Evolutionary conservation across 1,140 invertebrate genomes (phyloP), one percentile per base, ranked within the genome.

Genomic region (Aphelinus atriplicis): DNA sequence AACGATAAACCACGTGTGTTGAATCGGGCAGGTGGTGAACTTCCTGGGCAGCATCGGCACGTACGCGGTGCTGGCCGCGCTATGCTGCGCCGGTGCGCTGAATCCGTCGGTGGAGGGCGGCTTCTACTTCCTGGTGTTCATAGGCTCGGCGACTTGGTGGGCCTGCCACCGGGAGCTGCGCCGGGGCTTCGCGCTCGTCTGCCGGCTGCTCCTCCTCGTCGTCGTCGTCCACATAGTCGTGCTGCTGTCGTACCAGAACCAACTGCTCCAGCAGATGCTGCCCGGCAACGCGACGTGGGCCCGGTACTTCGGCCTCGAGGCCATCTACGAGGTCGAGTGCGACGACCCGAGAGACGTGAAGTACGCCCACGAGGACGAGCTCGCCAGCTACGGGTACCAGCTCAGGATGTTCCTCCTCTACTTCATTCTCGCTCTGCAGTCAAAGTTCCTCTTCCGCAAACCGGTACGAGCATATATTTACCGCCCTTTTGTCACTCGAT

Each of bases 81-180:
- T 96, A 70, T 96, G 95, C 85, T 90, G 94, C 77, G 92, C 93
- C 26, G 94, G 94, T 0, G 91, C 94, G 60, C 84, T 96, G 80
- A 90, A 92, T 63, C 95, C 95, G 3, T 96, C 94, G 42, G 88
- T 95, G 4, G 91, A 93, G 2, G 93, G 92, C 51, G 93, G 92
- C 7, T 90, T 97, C 53, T 98, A 98, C 86, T 97, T 96, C 86
- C 78, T 96, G 10, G 89, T 93, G 10, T 98, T 98, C 84, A 88
- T 98, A 78, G 90, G 91, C 47, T 91, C 94, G 4, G 93, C 94
- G 10, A 97, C 96, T 0, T 95, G 95, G 88, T 97, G 97, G 95
- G 92, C 95, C 26, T 93, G 94, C 80, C 94, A 94, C 82, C 92
- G 92, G 74, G 92, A 94, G 60, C 84, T 95, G 71, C 89, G 89